Evolutionary conservation across 2,888 invertebrate genomes (phyloP), one percentile per base, ranked within the genome.

Genomic region (Agrotis exclamationis): DNA sequence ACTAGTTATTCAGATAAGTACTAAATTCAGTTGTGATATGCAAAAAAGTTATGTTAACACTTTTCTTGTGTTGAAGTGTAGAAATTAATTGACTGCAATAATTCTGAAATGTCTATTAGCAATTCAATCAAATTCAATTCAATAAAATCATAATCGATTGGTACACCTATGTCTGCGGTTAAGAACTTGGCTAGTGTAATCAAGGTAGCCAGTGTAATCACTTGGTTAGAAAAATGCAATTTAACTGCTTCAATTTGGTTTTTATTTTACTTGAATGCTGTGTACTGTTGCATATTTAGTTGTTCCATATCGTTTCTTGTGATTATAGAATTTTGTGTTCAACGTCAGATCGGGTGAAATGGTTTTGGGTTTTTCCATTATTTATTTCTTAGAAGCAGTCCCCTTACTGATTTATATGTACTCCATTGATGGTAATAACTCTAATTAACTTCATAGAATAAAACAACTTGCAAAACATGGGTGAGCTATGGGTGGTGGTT

Each of bases 31-130:
- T 7, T 28, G 11, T 22, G 18, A 44, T 11, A 13, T 0, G n/a
- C 63, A 63, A 74, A 80, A 39, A 54, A 51, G 13, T 39, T 53
- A 7, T 65, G 11, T 63, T 66, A 44, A 53, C n/a, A 59, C 28
- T 50, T 39, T 63, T 51, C 53, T 45, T 39, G 7, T 13, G 24
- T 63, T 47, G 16, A 71, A 54, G 18, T 59, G 14, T n/a, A 47
- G 2, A 24, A 33, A 70, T 24, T 44, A 47, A 58, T 51, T 24
- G 3, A 51, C 20, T 47, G 20, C 51, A 45, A 51, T 58, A 18
- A 33, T 68, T 24, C 47, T 9, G 9, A 50, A 47, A 51, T 24
- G 0, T 57, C 24, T 57, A n/a, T 58, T 33, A 11, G 9, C n/a
- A 48, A 22, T 28, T 39, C 50, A 75, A 57, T 75, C 22, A 74